Evolutionary conservation across 2,797 vertebrate genomes (phyloP).

Genomic region (Lerista edwardsae): DNA sequence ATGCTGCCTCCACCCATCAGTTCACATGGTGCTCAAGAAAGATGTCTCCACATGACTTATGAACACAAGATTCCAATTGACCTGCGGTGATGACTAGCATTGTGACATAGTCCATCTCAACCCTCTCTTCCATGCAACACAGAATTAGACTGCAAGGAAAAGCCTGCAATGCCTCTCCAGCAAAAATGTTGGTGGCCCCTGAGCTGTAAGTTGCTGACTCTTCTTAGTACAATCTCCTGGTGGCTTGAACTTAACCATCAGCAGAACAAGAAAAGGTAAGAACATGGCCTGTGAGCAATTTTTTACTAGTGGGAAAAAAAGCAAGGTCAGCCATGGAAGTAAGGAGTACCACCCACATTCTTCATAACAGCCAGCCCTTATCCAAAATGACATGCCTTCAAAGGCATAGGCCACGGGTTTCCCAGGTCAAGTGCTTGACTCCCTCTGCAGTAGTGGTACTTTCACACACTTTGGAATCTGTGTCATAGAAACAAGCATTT

Average conservation of each 20-base stretch:
- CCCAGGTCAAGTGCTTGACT: no score
- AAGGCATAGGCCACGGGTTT: no score
- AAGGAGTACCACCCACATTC: background rate
- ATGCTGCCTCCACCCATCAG: background rate
- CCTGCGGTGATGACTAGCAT: background rate
- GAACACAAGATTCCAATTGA: background rate
- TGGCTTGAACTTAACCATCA: background rate
- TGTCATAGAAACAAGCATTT: no score
- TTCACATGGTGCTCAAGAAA: background rate
- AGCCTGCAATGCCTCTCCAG: background rate
- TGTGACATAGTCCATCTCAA: background rate
- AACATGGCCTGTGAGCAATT: background rate
- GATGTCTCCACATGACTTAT: background rate
- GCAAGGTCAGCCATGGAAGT: background rate
- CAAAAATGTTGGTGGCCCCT: background rate
- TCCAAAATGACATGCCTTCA: no score
- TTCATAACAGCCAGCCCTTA: no score
- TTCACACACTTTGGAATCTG: no score
- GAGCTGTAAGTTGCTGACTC: background rate
- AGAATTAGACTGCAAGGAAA: background rate
- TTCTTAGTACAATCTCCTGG: background rate
- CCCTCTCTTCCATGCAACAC: background rate
- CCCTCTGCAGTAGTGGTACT: no score
- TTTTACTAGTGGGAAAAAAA: background rate
- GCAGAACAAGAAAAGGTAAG: background rate